These are phyloP conservation scores for Leucopsar rothschildi DNA, from an alignment of 2,113 vertebrate species.

Conservation along the genomic window DNA sequence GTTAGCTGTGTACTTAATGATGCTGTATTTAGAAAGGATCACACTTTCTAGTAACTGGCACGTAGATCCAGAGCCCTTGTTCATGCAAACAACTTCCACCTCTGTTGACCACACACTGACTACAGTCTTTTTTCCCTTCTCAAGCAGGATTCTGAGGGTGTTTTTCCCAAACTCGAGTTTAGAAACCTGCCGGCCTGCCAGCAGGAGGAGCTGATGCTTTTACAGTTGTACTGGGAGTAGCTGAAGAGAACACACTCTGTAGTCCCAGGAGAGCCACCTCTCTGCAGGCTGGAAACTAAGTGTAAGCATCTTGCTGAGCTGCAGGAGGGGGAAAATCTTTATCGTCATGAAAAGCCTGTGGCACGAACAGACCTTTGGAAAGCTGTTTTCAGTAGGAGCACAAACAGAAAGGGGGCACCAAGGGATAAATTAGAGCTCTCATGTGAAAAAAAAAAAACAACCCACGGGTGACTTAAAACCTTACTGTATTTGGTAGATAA, in stretches of 20 bases:
- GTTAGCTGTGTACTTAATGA: background rate
- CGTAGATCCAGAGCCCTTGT: background rate
- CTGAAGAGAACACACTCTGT: fast-evolving
- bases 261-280: background rate
- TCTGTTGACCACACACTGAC: background rate
- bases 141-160: background rate
- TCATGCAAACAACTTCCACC: background rate
- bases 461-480: background rate
- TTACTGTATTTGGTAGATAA: background rate
- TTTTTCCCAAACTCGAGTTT: background rate
- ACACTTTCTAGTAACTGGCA: background rate
- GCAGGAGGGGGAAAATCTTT: background rate
- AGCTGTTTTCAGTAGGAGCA: background rate
- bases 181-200: background rate
- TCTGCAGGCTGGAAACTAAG: background rate
- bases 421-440: background rate
- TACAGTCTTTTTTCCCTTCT: background rate
- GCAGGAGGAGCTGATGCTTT: constrained; percentile 48
- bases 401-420: background rate
- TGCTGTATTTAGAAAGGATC: background rate
- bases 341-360: background rate
- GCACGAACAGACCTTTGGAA: background rate
- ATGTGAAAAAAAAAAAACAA: background rate
- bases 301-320: background rate
- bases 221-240: background rate